Conservation (phyloP, 2,797 vertebrate genomes). For the Amniataba percoides region DNA sequence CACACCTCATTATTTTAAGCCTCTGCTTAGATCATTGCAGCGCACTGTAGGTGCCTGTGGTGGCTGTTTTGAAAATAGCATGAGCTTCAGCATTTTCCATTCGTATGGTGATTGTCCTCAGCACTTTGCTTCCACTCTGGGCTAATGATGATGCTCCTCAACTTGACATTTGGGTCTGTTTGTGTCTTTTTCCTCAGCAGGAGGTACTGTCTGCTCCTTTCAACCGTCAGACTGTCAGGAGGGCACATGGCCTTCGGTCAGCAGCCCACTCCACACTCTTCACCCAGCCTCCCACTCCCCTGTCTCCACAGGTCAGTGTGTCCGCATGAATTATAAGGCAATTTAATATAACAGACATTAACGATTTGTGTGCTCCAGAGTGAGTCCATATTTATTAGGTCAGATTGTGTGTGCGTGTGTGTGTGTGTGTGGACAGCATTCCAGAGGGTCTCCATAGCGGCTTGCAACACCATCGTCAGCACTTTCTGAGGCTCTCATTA, state of each 20-base stretch:
- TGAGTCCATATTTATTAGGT: slow-evolving; percentile 43
- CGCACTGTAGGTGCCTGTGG: slow-evolving; percentile 3
- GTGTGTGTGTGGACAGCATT: slow-evolving; percentile 26
- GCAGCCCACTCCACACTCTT: slow-evolving; percentile 83
- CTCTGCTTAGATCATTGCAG: slow-evolving; percentile 46
- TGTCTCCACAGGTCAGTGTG: slow-evolving; percentile 84
- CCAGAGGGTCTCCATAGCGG: slow-evolving; percentile 20
- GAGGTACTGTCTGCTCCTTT: slow-evolving; percentile 81
- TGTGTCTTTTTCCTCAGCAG: slow-evolving; percentile 72
- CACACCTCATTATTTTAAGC: slow-evolving; percentile 66
- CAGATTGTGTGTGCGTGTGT: slow-evolving; percentile 21
- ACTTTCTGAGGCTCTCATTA: slow-evolving; percentile 40
- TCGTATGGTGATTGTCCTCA: slow-evolving; percentile 6
- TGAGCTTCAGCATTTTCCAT: slow-evolving; percentile 9
- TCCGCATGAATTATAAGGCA: slow-evolving; percentile 8
- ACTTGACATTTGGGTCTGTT: slow-evolving; percentile 41
- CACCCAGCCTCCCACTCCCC: slow-evolving; percentile 79
- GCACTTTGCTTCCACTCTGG: slow-evolving; percentile 20
- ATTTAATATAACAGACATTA: slow-evolving; percentile 18
- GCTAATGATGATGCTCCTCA: neutral
- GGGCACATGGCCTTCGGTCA: slow-evolving; percentile 85
- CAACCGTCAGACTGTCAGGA: slow-evolving; percentile 85
- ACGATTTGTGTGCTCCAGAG: slow-evolving; percentile 28
- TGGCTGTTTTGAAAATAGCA: slow-evolving; percentile 29
- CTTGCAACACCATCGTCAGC: slow-evolving; percentile 35